A percentile compares a stretch with the other conserved stretches of the same genome.
Evolutionary conservation across 2,888 invertebrate species (phyloP).

Genomic region (Catonia carolina): DNA sequence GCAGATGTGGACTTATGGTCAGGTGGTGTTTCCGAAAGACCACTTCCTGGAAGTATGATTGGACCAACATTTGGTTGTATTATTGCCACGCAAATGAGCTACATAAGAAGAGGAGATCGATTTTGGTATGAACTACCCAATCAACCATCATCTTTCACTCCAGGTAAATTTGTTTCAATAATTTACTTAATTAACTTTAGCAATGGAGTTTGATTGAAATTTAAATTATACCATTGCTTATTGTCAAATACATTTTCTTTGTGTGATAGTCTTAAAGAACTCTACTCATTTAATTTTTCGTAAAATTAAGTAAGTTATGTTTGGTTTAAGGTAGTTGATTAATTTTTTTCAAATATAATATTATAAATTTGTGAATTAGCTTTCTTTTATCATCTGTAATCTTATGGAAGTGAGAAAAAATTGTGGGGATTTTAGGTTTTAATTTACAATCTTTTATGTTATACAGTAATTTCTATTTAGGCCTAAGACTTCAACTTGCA

Average conservation of each 20-base stretch:
- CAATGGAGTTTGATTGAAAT: not conserved
- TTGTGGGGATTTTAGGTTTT: too few species aligned
- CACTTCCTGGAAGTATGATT: constrained; percentile 84
- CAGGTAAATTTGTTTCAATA: constrained; percentile 45
- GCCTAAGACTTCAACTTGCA: too few species aligned
- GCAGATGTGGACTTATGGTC: constrained; percentile 92
- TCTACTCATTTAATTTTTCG: too few species aligned
- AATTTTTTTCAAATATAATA: too few species aligned
- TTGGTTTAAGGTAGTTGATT: too few species aligned
- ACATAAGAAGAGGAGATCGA: constrained; percentile 80
- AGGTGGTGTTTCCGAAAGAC: constrained; percentile 86
- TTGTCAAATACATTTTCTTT: too few species aligned
- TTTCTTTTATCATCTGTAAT: too few species aligned
- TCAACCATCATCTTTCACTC: constrained; percentile 85
- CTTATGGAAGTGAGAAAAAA: too few species aligned
- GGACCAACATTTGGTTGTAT: constrained; percentile 93
- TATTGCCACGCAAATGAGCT: constrained; percentile 88
- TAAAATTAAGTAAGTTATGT: too few species aligned
- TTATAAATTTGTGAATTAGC: too few species aligned
- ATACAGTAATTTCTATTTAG: too few species aligned
- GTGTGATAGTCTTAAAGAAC: not conserved
- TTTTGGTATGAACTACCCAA: constrained; percentile 93
- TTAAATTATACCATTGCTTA: not conserved
- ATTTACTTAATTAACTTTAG: not conserved
- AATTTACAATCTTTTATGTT: too few species aligned